Evolutionary conservation across 2,797 vertebrate genomes (phyloP).

Genomic region (Arrhamphus sclerolepis): DNA sequence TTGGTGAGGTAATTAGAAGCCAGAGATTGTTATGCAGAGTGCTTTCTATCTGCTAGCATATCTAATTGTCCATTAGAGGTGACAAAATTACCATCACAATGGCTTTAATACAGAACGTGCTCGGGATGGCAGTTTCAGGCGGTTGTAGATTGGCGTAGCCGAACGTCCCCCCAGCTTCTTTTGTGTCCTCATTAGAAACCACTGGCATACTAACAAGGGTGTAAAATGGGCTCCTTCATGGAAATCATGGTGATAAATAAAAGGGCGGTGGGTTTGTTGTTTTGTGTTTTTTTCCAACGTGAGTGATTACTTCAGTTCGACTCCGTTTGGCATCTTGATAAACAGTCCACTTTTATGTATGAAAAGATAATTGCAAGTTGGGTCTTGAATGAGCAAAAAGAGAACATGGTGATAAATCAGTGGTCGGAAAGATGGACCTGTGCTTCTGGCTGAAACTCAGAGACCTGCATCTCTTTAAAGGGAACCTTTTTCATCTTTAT

Average conservation of each 20-base stretch:
- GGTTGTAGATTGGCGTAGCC: constrained; percentile 50
- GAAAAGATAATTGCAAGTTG: constrained; percentile 25
- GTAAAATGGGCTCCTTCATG: constrained; percentile 31
- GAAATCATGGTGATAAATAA: constrained; percentile 47
- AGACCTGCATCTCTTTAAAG: constrained; percentile 32
- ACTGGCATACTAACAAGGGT: constrained; percentile 48
- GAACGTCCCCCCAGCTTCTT: constrained; percentile 47
- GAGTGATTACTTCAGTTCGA: constrained; percentile 28
- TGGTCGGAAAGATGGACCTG: constrained; percentile 13
- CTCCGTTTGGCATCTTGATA: constrained; percentile 38
- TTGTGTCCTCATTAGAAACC: constrained; percentile 52
- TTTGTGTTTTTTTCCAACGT: no score
- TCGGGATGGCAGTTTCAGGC: constrained; percentile 53
- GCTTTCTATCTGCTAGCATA: constrained; percentile 69
- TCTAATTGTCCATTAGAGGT: constrained; percentile 80
- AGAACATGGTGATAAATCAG: constrained; percentile 16
- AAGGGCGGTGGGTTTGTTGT: not conserved
- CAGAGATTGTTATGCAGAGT: constrained; percentile 61
- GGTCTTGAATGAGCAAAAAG: not conserved
- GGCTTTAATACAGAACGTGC: constrained; percentile 64
- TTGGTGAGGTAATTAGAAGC: constrained; percentile 69
- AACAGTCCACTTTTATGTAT: constrained; percentile 20
- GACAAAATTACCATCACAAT: constrained; percentile 77
- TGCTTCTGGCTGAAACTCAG: constrained; percentile 11
- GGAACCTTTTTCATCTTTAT: constrained; percentile 40